phyloP scores from a whole-genome alignment of 2,797 vertebrate species.

The Acipenser ruthenus region DNA sequence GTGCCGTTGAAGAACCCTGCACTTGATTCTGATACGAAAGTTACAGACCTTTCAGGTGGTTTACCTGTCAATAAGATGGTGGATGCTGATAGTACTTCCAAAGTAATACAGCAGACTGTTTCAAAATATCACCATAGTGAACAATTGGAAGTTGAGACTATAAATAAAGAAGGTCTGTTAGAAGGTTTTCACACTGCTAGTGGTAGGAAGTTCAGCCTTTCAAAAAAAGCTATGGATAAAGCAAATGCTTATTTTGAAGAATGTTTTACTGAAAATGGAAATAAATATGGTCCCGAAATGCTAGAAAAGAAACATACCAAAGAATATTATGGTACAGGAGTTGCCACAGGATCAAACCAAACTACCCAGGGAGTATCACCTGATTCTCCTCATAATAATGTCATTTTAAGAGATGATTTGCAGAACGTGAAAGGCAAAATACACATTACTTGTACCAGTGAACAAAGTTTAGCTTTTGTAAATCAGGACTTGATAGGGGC shows the following conservation, averaged over 20 bases:
- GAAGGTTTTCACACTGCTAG: conserved; percentile 23
- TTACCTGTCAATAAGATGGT: neutral
- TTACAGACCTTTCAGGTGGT: neutral
- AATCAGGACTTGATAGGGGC: too few relatives aligned
- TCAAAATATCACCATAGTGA: neutral
- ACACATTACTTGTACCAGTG: neutral
- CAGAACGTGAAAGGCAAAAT: neutral
- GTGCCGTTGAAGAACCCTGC: neutral
- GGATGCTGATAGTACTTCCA: neutral
- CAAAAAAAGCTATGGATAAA: neutral
- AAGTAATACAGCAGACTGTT: neutral
- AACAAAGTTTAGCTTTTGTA: too few relatives aligned
- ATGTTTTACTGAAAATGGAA: neutral
- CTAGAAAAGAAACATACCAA: too few relatives aligned
- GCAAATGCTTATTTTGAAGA: neutral
- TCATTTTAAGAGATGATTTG: neutral
- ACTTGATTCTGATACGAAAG: neutral
- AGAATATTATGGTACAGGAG: too few relatives aligned
- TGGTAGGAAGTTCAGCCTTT: neutral
- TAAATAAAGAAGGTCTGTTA: neutral
- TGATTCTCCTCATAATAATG: too few relatives aligned
- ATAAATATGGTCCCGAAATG: too few relatives aligned
- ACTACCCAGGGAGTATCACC: too few relatives aligned
- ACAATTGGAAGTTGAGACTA: neutral
- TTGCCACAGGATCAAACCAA: too few relatives aligned